Evolutionary conservation across 2,113 vertebrate species (phyloP), one percentile per base, ranked within the genome.

Genomic region (Coryphaenoides rupestris): DNA sequence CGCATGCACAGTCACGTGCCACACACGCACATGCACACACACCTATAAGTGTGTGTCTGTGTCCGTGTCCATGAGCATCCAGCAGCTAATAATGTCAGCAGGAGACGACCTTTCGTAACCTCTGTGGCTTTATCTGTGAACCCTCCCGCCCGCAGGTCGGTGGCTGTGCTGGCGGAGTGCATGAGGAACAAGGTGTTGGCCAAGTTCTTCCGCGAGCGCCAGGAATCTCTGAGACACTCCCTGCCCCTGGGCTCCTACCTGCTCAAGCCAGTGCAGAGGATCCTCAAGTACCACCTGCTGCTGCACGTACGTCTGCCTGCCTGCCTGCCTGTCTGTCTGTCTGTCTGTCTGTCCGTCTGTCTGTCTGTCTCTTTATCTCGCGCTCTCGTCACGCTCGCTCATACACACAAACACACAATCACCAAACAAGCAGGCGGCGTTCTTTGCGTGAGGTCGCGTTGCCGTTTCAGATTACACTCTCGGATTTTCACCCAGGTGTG

Each of bases 251-350:
- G 97, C 76, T 98, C 96, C 75, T 99, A 98, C 86, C 94, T 99
- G 84, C 86, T 99, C 86, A 99, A 99, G 85, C 97, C 96, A 62
- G 97, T 98, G 70, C 97, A 98, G 81, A 93, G 97, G 82, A 99
- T 99, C 88, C 94, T 99, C 74, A 99, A 99, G 86, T 99, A 99
- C 84, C 97, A 98, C 77, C 93, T 99, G 28, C 92, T 99, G 73
- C 80, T 98, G 76, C 97, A 98, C 0, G 96, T 98, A 89, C 73
- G 95, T 89, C 45, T 24, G 24, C 5, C 55, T 62, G 60, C 21
- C 49, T 56, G 26, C 3, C 60, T 22, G 19, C 16, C 40, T 56
- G 26, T 14, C 21, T 65, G 2, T 66, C 46, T 50, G 9, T 58
- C 58, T 56, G 2, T 21, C 33, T 45, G 14, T 45, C 58, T 45